Evolutionary conservation across 2,888 invertebrate species (phyloP), one percentile per base, ranked within the genome.

Genomic region (Sesia apiformis): DNA sequence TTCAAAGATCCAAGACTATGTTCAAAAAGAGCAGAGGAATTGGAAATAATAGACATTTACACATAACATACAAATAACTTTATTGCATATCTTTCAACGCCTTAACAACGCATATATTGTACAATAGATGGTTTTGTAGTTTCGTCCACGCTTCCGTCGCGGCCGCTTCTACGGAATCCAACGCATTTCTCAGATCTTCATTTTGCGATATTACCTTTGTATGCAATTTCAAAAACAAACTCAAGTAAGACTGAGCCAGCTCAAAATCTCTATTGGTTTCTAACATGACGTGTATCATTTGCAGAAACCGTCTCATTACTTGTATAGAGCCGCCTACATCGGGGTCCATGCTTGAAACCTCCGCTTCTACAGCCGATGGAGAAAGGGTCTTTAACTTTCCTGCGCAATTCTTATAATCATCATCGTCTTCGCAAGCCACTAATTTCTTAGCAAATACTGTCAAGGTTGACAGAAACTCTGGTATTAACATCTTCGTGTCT

Each of bases 171-270:
- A 96, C 82, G 23, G 88, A 80, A 0, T 81, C 80, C 52, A 96
- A 70, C 54, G 83, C 85, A 39, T 86, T 76, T 38, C 91, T 81
- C 51, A 96, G 79, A 49, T 86, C 84, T 43, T 90, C 78, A 46
- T 89, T 89, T 53, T 91, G 81, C 0, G 92, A 88, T 53, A 96
- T 88, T 4, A 85, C 70, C 57, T 90, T 88, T 0, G 94, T 93
- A 70, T 96, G 95, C 46, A 93, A 91, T 81, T 97, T 97, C 41
- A 99, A 81, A 80, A 97, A 98, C 51, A 97, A 90, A 51, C 94
- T 94, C 57, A 98, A 90, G 82, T 98, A 98, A 0, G 98, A 94
- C 75, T 98, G 96, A 0, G 94, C 93, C 55, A 98, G 83, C 86
- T 99, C 98, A 81, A 97, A 98, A 84, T 98, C 93, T 59, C 78